Base-by-base conservation (phyloP, 2,797 vertebrate species). In the Argya squamiceps region DNA sequence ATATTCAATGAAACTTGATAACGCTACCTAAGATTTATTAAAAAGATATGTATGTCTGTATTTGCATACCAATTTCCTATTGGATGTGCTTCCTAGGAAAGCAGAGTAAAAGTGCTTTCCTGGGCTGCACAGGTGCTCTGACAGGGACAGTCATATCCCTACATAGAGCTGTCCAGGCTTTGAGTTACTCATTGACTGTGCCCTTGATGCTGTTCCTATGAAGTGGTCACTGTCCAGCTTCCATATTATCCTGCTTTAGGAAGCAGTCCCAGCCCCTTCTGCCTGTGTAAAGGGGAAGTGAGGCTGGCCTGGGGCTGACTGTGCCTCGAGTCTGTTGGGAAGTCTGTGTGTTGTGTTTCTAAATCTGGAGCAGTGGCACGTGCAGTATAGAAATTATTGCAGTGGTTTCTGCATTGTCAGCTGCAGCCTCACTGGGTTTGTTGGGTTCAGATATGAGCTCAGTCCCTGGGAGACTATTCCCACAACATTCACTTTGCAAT, bases 31-130 rank as follows among this genome's bases (percentile, higher is more conserved):
- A 70, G 47, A 17, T 46, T 39, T 63, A 46, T 58, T 7, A 67
- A 46, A 74, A 58, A 52, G 6, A 5, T 36, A 6, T 0, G 0
- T 47, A 20, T 49, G 11, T 87, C 15, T 73, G 13, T 59, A 4
- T 36, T n/a, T 82, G 53, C 10, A 5, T 71, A 7, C 5, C 8
- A 6, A 1, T 75, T 47, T 58, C 11, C 49, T 36, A 39, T 4
- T 23, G 44, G 52, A 14, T 86, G 10, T 77, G 10, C 32, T 64
- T 68, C 9, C 15, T 29, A 10, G 47, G 39, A 62, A 50, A 30
- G 23, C 52, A 43, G 43, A 10, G 18, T 43, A 17, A 52, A 65
- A 53, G 17, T 71, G 4, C 4, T 56, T 47, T 82, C n/a, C 62
- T 79, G 71, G 15, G 41, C 32, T 71, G 53, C 36, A 12, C 13